Conservation (phyloP, 2,113 vertebrate species). For the Phycodurus eques region DNA sequence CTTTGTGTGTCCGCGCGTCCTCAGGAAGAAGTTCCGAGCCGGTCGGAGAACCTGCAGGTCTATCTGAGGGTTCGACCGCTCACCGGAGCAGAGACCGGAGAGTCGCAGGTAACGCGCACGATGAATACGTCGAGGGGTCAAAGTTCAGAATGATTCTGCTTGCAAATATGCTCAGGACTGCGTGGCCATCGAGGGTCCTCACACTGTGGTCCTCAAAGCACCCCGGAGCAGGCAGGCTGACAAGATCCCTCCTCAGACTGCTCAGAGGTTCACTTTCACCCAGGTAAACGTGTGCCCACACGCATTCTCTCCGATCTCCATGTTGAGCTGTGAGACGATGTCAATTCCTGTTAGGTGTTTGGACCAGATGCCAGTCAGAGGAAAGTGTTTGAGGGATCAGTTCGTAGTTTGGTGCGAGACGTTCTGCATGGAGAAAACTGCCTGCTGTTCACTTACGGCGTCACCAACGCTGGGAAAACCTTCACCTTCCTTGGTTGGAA, state of each 20-base stretch:
- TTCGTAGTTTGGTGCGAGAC: slow-evolving; percentile 79
- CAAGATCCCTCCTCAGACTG: slow-evolving; percentile 75
- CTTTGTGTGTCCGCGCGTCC: neutral
- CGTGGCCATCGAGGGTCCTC: slow-evolving; percentile 77
- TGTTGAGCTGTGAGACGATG: neutral
- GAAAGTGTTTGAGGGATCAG: slow-evolving; percentile 84
- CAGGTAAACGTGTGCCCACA: slow-evolving; percentile 61
- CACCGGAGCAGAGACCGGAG: slow-evolving; percentile 75
- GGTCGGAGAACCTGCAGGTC: slow-evolving; percentile 83
- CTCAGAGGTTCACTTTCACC: slow-evolving; percentile 89
- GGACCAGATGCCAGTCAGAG: slow-evolving; percentile 84
- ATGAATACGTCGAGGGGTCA: neutral
- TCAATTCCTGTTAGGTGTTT: slow-evolving; percentile 80
- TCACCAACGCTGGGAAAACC: slow-evolving; percentile 95
- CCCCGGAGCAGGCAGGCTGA: slow-evolving; percentile 78
- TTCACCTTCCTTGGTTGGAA: slow-evolving; percentile 89
- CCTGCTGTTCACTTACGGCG: slow-evolving; percentile 90
- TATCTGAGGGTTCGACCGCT: slow-evolving; percentile 85
- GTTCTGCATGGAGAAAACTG: slow-evolving; percentile 86
- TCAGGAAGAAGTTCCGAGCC: slow-evolving; percentile 11
- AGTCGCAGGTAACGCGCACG: slow-evolving; percentile 74
- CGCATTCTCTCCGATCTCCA: neutral
- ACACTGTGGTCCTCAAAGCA: slow-evolving; percentile 79
- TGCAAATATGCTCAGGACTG: slow-evolving; percentile 73
- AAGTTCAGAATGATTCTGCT: neutral